phyloP scores from a whole-genome alignment of 2,888 invertebrate genomes.

The Chaitophorus viminalis region DNA sequence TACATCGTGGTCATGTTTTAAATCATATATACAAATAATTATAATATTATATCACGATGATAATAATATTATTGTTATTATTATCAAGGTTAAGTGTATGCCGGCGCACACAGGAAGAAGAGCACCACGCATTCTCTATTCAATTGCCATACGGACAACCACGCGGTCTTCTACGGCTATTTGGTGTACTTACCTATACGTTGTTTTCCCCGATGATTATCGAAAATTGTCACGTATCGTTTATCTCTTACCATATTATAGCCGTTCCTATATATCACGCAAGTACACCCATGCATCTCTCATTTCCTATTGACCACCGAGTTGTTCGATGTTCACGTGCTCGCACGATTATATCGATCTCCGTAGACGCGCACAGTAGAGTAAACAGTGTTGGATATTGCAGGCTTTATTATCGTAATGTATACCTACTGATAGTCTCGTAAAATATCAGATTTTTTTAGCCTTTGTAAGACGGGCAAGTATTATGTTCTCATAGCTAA shows the following conservation, averaged over 20 bases:
- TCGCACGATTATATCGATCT: too few relatives aligned
- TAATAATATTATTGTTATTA: background rate
- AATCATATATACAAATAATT: background rate
- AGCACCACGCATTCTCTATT: background rate
- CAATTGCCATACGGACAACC: background rate
- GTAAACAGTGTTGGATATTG: too few relatives aligned
- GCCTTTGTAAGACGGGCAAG: too few relatives aligned
- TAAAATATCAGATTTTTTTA: too few relatives aligned
- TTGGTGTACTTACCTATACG: too few relatives aligned
- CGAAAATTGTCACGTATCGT: constrained; percentile 24
- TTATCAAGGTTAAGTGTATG: background rate
- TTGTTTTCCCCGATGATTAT: background rate
- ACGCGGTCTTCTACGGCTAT: background rate
- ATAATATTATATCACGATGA: background rate
- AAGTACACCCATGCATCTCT: too few relatives aligned
- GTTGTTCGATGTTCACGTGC: too few relatives aligned
- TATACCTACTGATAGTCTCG: too few relatives aligned
- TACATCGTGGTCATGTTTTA: background rate
- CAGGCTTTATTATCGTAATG: too few relatives aligned
- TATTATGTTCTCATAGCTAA: too few relatives aligned
- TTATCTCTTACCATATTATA: background rate
- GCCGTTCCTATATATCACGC: background rate
- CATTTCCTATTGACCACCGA: too few relatives aligned
- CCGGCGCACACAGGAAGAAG: constrained; percentile 28
- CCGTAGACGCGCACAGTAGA: too few relatives aligned